Base-by-base conservation (phyloP, 2,113 vertebrate genomes). In the Leucosticte australis region DNA sequence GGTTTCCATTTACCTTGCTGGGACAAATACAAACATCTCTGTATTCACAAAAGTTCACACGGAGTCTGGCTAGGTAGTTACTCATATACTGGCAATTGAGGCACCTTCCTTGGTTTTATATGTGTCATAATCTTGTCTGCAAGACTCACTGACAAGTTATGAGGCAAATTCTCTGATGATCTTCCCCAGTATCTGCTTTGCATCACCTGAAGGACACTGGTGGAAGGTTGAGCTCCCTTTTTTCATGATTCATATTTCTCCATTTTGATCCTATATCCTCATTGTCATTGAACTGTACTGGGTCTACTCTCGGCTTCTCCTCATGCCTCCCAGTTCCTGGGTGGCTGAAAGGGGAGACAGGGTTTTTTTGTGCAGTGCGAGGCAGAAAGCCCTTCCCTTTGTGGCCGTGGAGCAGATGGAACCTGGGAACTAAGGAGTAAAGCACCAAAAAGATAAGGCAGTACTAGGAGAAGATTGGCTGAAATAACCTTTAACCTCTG, bases 401-500 rank as follows among this genome's bases (percentile, higher is more conserved):
- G 67, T 47, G 70, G 89, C 83, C 44, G 42, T 4, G 22, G 57
- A 94, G 49, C 62, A 81, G 64, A 49, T 94, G 95, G 79, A 89
- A 90, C 59, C 60, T 78, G 52, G 52, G 65, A 97, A 57, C 75
- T 93, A 90, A 80, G 1, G 26, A 87, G 65, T 50, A 88, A 47
- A 93, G 86, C 74, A 89, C 85, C 76, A 42, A 59, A 90, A 95
- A 96, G 92, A 97, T 96, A 97, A 96, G 53, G 86, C 79, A 83
- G 49, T 47, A 62, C 60, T 77, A 82, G 59, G 60, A 96, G 78
- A 82, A 95, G 87, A 94, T 69, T 80, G 83, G 74, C 73, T 96
- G 75, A 91, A 94, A 79, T 90, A 94, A 97, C 96, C 94, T 97
- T 97, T 96, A 95, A 82, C 88, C 95, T 88, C 65, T 94, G 77